Base-by-base conservation (phyloP, 2,888 invertebrate species). In the Zygaena filipendulae region DNA sequence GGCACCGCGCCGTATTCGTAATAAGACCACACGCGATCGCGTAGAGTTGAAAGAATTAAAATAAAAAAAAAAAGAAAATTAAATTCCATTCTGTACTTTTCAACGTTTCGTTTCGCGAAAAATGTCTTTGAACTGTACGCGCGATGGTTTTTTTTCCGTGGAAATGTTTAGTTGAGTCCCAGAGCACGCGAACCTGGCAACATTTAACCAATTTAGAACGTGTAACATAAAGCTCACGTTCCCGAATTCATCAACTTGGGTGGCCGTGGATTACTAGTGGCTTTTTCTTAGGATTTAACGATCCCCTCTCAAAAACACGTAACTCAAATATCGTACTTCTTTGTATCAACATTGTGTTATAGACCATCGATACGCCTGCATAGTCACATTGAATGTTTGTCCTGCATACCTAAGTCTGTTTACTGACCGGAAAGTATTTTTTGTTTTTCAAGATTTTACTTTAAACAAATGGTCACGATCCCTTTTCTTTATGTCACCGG, bases 11-110 rank as follows among this genome's bases (percentile, higher is more conserved):
- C 34, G 40, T 52, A 51, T 50, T 71, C 68, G 69, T 67, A 69
- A 72, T 72, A 62, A 75, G 77, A 75, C 75, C 77, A 75, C 77
- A 77, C 77, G 72, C 75, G 68, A 74, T 60, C 62, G 63, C 52
- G 54, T 49, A 69, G 63, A 63, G 61, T 48, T 51, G 47, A 54
- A 64, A 60, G 68, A 70, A 75, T 75, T 72, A 70, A 61, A 72
- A 75, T 71, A 72, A 66, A 57, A 43, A 60, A 71, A 70, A 77
- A 62, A 69, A 77, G 62, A 69, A 75, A 66, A 62, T 72, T 64
- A 63, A 53, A 66, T 52, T 53, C 59, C 45, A 59, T 52, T 52
- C 47, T 43, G n/a, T n/a, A n/a, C n/a, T n/a, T 53, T 58, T 62
- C 60, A 59, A 58, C 59, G 61, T 68, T 66, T 60, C 52, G 54